Percentiles rank a stretch among this genome's conserved stretches.
Conservation (phyloP, 2,888 invertebrate species). For the Lasioglossum villosulum region DNA sequence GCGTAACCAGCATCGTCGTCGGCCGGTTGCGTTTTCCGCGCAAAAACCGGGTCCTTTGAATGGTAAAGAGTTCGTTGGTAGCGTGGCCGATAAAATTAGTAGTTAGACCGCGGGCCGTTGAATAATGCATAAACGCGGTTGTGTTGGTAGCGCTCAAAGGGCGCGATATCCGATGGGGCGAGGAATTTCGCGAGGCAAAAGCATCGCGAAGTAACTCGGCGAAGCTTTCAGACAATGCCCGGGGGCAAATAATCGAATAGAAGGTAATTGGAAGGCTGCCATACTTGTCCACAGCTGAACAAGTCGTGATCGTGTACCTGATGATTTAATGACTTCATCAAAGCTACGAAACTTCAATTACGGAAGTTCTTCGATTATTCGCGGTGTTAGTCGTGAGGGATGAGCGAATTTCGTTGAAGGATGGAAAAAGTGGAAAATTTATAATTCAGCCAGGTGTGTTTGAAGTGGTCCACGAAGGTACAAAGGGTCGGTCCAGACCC, state of each 20-base stretch:
- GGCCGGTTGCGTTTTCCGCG: constrained; percentile 16
- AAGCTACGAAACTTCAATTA: neutral
- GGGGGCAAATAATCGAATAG: neutral
- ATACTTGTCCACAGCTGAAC: neutral
- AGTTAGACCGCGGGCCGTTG: neutral
- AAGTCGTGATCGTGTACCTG: neutral
- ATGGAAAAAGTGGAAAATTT: neutral
- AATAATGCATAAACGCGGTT: neutral
- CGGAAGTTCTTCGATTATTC: neutral
- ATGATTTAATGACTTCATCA: constrained; percentile 33
- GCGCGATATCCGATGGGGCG: neutral
- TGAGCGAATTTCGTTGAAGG: neutral
- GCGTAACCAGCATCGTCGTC: constrained; percentile 6
- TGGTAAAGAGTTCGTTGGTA: neutral
- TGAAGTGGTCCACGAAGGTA: neutral
- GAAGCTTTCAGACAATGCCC: constrained; percentile 1
- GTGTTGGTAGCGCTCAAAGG: neutral
- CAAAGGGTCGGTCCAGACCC: neutral
- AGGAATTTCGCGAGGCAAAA: neutral
- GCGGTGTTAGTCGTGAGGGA: too few species aligned
- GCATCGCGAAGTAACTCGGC: neutral
- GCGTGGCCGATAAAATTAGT: constrained; percentile 5
- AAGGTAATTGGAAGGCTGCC: neutral
- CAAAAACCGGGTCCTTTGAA: constrained; percentile 14
- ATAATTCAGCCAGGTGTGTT: neutral